Evolutionary conservation across 2,113 vertebrate genomes (phyloP).

Genomic region (Zeus faber): DNA sequence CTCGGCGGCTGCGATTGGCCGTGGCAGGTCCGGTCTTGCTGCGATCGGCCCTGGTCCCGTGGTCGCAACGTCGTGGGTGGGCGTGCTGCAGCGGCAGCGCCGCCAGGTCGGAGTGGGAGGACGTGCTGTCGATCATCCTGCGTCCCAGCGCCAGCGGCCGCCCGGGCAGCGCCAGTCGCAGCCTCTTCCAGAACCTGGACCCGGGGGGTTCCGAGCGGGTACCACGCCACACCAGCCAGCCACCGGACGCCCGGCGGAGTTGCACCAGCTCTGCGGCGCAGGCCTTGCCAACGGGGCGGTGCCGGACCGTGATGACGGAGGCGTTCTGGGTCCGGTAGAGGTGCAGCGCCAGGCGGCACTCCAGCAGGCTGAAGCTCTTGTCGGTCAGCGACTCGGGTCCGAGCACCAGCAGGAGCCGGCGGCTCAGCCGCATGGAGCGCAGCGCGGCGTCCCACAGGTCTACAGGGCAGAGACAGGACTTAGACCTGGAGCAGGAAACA

Average conservation of each 20-base stretch:
- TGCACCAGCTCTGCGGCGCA: constrained; percentile 76
- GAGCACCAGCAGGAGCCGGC: constrained; percentile 85
- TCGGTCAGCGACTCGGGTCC: constrained; percentile 83
- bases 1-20: constrained; percentile 13
- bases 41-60: constrained; percentile 44
- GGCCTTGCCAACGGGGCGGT: constrained; percentile 68
- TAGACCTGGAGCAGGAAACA: no score
- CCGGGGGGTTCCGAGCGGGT: constrained; percentile 70
- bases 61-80: constrained; percentile 58
- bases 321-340: constrained; percentile 80
- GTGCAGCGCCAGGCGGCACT: constrained; percentile 86
- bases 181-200: constrained; percentile 87
- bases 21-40: constrained; percentile 9
- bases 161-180: constrained; percentile 82
- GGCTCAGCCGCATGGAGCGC: constrained; percentile 85
- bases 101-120: constrained; percentile 88
- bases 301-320: constrained; percentile 80
- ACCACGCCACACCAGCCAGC: constrained; percentile 83
- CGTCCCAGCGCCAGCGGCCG: constrained; percentile 77
- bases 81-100: constrained; percentile 66
- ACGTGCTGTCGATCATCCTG: constrained; percentile 87
- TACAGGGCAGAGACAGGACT: constrained; percentile 50
- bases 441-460: constrained; percentile 84
- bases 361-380: constrained; percentile 89
- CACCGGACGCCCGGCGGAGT: constrained; percentile 71